Base-by-base conservation (phyloP, 2,797 vertebrate genomes). In the Lepus oiostolus region DNA sequence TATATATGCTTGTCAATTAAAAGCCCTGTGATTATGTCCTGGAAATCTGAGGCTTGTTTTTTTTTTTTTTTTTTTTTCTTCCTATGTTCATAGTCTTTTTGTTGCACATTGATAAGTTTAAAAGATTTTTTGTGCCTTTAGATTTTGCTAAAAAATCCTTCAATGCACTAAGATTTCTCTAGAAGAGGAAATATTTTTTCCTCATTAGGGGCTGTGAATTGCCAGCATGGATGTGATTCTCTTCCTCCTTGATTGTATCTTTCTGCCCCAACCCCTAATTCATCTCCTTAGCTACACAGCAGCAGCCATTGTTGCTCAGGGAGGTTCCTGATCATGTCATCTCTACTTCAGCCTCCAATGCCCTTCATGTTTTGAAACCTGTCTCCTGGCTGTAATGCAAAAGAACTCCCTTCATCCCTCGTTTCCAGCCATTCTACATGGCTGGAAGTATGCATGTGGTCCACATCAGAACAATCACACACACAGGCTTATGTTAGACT, bases 401-500 rank as follows among this genome's bases (percentile, higher is more conserved):
- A 28, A 9, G 21, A 60, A 75, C 9, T 7, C 4, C 12, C 72
- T 52, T 32, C n/a, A 32, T 35, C 10, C 30, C 21, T 12, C 4
- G 4, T 47, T 42, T 35, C 35, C 35, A 35, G 35, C 35, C 35
- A 35, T 58, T 4, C 72, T 6, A 32, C 14, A 12, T 14, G n/a
- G 62, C 19, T 42, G 28, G 4, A 5, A 3, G 13, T 11, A 54
- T 8, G 22, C 7, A n/a, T 30, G 5, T 21, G 26, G 6, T 70
- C 5, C 62, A 54, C 28, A 17, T 60, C 4, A 1, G 21, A 26
- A 32, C 75, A 19, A 5, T 58, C 16, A 7, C 22, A 68, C 24
- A 14, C 8, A 4, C 24, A 14, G 5, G 1, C 0, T 47, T 3
- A 10, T 1, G 13, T 19, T 26, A 30, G 21, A 21, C 14, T 22